Evolutionary conservation across 2,113 vertebrate species (phyloP), one percentile per base, ranked within the genome.

Genomic region (Paramisgurnus dabryanus): DNA sequence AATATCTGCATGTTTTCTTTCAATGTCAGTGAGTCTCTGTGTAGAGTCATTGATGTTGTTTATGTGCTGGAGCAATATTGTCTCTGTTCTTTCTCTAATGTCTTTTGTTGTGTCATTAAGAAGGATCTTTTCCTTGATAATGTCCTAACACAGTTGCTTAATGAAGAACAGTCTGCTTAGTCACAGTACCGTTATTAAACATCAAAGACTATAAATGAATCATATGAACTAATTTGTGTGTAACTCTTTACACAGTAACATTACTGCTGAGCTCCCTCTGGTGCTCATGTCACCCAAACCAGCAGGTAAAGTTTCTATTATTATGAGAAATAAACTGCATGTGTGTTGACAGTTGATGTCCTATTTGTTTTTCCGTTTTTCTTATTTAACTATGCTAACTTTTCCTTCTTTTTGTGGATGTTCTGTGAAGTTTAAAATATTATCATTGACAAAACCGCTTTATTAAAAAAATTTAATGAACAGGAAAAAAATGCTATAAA

Each of bases 211-310:
- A 55, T 57, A 40, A 40, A 22, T 22, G 22, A 22, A 22, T 22
- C 22, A 22, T 61, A 18, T 50, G 17, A 43, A 76, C 55, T 64
- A 6, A 7, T 10, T 27, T 47, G 0, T 47, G 45, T 61, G 69
- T 81, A 58, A 57, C 66, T 72, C 83, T 49, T 17, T 79, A 84
- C 87, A 78, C 87, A 97, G 95, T 0, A 93, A 95, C 9, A 92
- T 97, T 1, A 87, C 82, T 0, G 88, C 94, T 7, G 95, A 97
- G 84, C 76, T 98, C 81, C 95, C 97, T 0, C 50, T 98, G 78
- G 90, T 89, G 55, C 90, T 97, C 87, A 97, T 96, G 94, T 95
- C 95, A 73, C 94, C 94, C 1, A 95, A 96, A 85, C 95, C 95
- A n/a, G 83, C 81, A 4, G 93, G 95, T 4, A 40, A 89, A 65